These are phyloP conservation scores for Oxygymnocypris stewartii DNA, from an alignment of 2,113 vertebrate genomes.

Conservation along the genomic window DNA sequence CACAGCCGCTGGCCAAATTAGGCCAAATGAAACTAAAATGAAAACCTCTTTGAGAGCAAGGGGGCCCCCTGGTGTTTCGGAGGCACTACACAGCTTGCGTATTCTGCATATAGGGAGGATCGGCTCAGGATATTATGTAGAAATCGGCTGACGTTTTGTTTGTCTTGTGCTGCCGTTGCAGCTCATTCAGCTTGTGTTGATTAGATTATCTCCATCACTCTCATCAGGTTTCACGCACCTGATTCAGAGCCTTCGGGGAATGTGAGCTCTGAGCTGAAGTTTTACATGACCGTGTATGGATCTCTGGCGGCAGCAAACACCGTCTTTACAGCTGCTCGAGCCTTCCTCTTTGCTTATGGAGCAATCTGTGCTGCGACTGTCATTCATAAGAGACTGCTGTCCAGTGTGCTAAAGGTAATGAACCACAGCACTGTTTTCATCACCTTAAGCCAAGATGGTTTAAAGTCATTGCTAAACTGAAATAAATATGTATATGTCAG, in stretches of 20 bases:
- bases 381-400: conserved; percentile 83
- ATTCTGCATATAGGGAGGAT: too few relatives aligned
- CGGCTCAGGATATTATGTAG: neutral
- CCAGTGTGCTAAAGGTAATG: conserved; percentile 81
- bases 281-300: conserved; percentile 87
- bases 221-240: conserved; percentile 65
- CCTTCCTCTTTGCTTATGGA: conserved; percentile 89
- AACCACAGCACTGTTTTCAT: neutral
- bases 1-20: too few relatives aligned
- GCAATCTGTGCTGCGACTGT: conserved; percentile 77
- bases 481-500: too few relatives aligned
- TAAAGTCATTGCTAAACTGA: neutral
- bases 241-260: conserved; percentile 59
- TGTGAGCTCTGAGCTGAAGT: conserved; percentile 76
- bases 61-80: too few relatives aligned
- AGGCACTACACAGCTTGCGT: too few relatives aligned
- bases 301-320: conserved; percentile 86
- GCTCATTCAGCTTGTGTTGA: neutral
- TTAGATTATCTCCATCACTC: neutral
- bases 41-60: too few relatives aligned
- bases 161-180: neutral
- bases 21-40: too few relatives aligned
- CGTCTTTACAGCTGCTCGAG: conserved; percentile 84
- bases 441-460: neutral
- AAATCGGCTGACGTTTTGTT: too few relatives aligned